A percentile compares a stretch with the other conserved stretches of the same genome.
Conservation (phyloP, 2,797 vertebrate species). For the Monodelphis domestica region DNA sequence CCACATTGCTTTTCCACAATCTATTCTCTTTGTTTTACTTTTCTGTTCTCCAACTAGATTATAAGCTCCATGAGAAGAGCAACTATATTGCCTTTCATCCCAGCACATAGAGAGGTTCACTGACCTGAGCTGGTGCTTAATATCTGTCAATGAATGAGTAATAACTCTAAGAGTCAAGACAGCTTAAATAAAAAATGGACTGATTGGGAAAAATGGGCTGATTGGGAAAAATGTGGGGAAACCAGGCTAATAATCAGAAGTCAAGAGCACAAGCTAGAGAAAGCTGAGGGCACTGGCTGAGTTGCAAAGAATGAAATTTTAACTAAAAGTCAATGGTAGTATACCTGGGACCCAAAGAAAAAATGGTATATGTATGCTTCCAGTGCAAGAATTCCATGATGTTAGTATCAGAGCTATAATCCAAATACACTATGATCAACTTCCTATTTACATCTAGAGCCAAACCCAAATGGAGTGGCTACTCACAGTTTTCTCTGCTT, state of each 20-base stretch:
- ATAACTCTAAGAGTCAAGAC: background rate
- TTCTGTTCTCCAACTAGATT: background rate
- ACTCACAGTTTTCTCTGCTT: background rate
- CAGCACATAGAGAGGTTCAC: background rate
- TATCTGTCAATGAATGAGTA: background rate
- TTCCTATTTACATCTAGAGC: background rate
- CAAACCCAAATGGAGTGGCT: background rate
- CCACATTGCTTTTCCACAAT: background rate
- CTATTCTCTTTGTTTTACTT: background rate
- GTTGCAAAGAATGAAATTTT: conserved; percentile 1
- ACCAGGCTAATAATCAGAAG: background rate
- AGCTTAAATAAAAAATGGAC: background rate
- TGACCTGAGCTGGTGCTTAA: background rate
- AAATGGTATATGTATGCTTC: background rate
- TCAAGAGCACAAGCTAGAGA: background rate
- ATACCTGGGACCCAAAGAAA: too few species aligned
- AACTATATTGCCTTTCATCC: background rate
- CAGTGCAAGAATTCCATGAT: background rate
- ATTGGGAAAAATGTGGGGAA: background rate
- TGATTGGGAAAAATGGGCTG: background rate
- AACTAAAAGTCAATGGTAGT: background rate
- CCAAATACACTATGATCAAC: background rate
- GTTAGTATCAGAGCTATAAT: background rate
- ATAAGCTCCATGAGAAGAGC: background rate
- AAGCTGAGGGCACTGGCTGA: background rate